Evolutionary conservation across 1,140 invertebrate genomes (phyloP).

Genomic region (Papilio glaucus): DNA sequence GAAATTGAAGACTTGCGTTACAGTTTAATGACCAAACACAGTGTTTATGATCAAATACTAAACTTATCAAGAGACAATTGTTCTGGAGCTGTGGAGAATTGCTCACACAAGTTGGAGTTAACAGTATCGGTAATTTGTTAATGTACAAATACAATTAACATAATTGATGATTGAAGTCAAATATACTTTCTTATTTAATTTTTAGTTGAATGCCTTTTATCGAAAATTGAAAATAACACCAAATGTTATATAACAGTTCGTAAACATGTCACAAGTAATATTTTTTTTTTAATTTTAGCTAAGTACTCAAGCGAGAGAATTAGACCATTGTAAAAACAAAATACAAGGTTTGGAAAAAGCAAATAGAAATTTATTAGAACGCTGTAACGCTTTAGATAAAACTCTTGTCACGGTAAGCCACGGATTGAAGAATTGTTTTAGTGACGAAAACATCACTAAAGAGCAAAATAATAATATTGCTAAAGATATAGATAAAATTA

Average conservation of each 20-base stretch:
- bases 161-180: neutral
- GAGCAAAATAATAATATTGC: neutral
- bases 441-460: slow-evolving; percentile 31
- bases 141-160: neutral
- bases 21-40: slow-evolving; percentile 68
- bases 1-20: slow-evolving; percentile 70
- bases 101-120: slow-evolving; percentile 68
- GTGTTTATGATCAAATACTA: slow-evolving; percentile 67
- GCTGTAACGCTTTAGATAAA: slow-evolving; percentile 67
- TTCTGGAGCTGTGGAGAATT: slow-evolving; percentile 58
- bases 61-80: slow-evolving; percentile 63
- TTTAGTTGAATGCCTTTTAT: no score
- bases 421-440: slow-evolving; percentile 51
- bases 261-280: neutral
- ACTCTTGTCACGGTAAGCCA: slow-evolving; percentile 65
- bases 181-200: neutral
- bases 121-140: slow-evolving; percentile 64
- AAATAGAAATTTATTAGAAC: slow-evolving; percentile 54
- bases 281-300: slow-evolving; percentile 46
- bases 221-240: neutral
- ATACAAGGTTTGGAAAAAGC: slow-evolving; percentile 57
- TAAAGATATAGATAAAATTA: slow-evolving; percentile 17
- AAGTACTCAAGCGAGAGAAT: slow-evolving; percentile 58
- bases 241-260: no score
- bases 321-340: slow-evolving; percentile 65